phyloP scores from a whole-genome alignment of 30 jellyfish, hydroid and myxozoan genomes.

The Haliclystus octoradiatus region DNA sequence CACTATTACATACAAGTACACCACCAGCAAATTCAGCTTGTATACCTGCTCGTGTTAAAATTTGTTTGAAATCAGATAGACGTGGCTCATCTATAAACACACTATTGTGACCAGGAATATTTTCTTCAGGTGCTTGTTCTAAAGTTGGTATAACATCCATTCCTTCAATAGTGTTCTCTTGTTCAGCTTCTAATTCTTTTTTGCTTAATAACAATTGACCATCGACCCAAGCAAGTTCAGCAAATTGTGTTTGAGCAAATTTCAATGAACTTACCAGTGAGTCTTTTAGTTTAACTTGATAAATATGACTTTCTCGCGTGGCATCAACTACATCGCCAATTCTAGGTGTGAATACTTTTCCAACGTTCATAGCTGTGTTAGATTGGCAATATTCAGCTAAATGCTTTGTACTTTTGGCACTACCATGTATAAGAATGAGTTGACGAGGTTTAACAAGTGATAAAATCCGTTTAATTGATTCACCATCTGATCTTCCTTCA shows the following conservation, averaged over 20 bases:
- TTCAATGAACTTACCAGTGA: conserved; percentile 85
- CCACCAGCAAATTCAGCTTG: conserved; percentile 99
- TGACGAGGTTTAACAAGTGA: conserved; percentile 95
- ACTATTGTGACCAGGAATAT: conserved; percentile 86
- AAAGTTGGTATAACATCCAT: conserved; percentile 79
- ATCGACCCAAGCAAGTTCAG: conserved; percentile 98
- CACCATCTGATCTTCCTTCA: conserved; percentile 98
- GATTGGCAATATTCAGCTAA: conserved; percentile 57
- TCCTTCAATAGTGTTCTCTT: conserved; percentile 38
- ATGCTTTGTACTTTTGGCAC: conserved; percentile 60
- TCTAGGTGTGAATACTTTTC: conserved; percentile 59
- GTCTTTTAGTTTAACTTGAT: conserved; percentile 90
- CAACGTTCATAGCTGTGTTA: conserved; percentile 45
- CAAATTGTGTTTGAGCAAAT: conserved; percentile 77
- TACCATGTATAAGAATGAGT: conserved; percentile 69
- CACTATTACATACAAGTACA: conserved; percentile 65
- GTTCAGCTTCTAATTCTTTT: conserved; percentile 17
- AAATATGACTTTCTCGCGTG: conserved; percentile 91
- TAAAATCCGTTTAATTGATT: conserved; percentile 73
- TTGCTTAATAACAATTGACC: conserved; percentile 73
- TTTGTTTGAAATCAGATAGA: conserved; percentile 87
- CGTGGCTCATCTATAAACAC: conserved; percentile 95
- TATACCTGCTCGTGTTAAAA: conserved; percentile 77
- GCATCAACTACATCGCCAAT: conserved; percentile 85
- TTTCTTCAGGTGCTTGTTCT: conserved; percentile 79